Conservation (phyloP, 2,113 vertebrate genomes). For the Beaufortia kweichowensis region DNA sequence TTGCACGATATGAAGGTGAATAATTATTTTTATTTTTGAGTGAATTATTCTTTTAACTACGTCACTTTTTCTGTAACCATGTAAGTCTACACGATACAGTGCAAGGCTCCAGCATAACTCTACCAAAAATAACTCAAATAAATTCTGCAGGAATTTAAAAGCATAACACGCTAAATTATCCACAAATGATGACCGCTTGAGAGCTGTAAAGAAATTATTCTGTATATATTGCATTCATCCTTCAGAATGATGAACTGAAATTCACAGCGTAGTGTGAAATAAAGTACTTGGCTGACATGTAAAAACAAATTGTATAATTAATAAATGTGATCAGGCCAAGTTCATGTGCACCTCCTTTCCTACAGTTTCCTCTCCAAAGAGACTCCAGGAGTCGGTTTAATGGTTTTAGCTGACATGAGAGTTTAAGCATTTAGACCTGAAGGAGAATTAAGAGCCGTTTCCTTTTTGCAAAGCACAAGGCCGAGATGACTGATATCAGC, state of each 20-base stretch:
- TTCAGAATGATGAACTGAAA: constrained; percentile 59
- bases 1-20: too few species aligned
- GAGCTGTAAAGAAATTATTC: constrained; percentile 7
- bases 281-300: constrained; percentile 69
- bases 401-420: constrained; percentile 74
- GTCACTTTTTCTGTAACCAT: constrained; percentile 45
- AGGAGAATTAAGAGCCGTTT: constrained; percentile 72
- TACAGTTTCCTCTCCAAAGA: constrained; percentile 54
- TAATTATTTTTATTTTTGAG: too few species aligned
- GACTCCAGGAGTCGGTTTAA: constrained; percentile 61
- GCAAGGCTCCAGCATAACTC: constrained; percentile 11
- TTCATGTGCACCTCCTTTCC: constrained; percentile 55
- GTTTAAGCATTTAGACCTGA: constrained; percentile 60
- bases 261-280: constrained; percentile 64
- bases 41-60: too few species aligned
- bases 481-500: constrained; percentile 71
- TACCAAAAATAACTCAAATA: too few species aligned
- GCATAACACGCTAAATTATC: constrained; percentile 27
- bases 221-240: constrained; percentile 41
- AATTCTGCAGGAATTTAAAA: constrained; percentile 40
- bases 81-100: constrained; percentile 43
- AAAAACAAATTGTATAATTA: constrained; percentile 75
- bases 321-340: constrained; percentile 69
- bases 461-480: constrained; percentile 65
- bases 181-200: neutral